phyloP scores from a whole-genome alignment of 2,113 vertebrate species.

The Corydoras sp. region DNA sequence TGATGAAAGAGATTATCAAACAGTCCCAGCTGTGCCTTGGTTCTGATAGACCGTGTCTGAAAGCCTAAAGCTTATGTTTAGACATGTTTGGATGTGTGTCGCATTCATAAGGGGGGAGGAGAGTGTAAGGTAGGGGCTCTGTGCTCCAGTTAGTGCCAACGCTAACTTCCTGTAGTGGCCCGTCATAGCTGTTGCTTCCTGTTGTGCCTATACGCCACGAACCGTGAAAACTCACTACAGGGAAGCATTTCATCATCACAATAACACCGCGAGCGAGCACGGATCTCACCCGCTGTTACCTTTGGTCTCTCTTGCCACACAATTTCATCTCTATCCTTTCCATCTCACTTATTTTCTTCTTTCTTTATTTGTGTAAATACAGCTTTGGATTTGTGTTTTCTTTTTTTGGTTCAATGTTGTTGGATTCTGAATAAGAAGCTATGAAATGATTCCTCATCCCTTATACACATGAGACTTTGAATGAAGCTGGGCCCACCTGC shows the following conservation, averaged over 20 bases:
- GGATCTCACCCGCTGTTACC: conserved; percentile 40
- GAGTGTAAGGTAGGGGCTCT: conserved; percentile 6
- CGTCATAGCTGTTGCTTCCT: conserved; percentile 31
- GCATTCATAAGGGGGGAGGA: not conserved
- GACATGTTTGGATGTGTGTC: conserved; percentile 25
- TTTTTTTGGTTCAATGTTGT: conserved; percentile 8
- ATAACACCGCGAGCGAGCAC: conserved; percentile 28
- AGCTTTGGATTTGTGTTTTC: not conserved
- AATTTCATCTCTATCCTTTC: conserved; percentile 28
- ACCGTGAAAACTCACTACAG: conserved; percentile 37
- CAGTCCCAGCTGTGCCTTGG: conserved; percentile 19
- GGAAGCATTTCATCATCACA: conserved; percentile 40
- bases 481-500: conserved; percentile 24
- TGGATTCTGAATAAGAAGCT: conserved; percentile 8
- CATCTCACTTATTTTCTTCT: not conserved
- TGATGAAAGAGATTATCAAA: conserved; percentile 19
- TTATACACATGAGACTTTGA: conserved; percentile 4
- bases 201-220: conserved; percentile 29
- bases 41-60: conserved; percentile 2
- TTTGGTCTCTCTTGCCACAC: conserved; percentile 16
- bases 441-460: conserved; percentile 28
- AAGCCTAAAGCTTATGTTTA: conserved; percentile 22
- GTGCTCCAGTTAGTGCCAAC: conserved; percentile 24
- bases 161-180: conserved; percentile 34
- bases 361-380: conserved; percentile 17